Evolutionary conservation across 2,888 invertebrate species (phyloP).

Genomic region (Stenoptilia bipunctidactyla): DNA sequence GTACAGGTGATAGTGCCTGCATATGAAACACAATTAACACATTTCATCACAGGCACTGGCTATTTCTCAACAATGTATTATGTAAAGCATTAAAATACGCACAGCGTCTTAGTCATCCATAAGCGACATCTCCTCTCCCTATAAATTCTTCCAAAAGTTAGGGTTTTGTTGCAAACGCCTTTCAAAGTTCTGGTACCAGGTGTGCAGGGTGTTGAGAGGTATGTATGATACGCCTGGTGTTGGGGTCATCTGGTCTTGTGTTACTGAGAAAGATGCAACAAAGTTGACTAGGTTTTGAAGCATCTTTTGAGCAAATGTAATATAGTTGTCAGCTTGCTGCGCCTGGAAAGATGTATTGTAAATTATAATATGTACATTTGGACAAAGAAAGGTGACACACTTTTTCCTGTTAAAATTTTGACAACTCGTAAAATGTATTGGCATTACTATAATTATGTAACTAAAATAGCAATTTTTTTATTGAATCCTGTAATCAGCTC

Average conservation of each 20-base stretch:
- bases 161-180: conserved; percentile 90
- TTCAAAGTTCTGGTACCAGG: conserved; percentile 95
- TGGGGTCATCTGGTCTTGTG: conserved; percentile 82
- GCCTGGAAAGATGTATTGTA: conserved; percentile 30
- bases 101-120: too few species aligned
- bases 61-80: too few species aligned
- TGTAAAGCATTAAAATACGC: too few species aligned
- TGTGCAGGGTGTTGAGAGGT: conserved; percentile 88
- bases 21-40: too few species aligned
- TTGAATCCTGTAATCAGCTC: too few species aligned
- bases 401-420: too few species aligned
- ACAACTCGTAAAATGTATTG: too few species aligned
- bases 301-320: conserved; percentile 90
- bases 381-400: too few species aligned
- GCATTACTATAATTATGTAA: too few species aligned
- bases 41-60: too few species aligned
- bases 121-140: neutral
- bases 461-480: too few species aligned
- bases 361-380: neutral
- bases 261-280: conserved; percentile 89
- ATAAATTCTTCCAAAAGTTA: conserved; percentile 86
- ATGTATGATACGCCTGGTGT: conserved; percentile 87
- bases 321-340: conserved; percentile 54
- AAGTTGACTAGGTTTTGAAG: conserved; percentile 93
- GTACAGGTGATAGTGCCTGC: too few species aligned